Evolutionary conservation across 2,797 vertebrate species (phyloP), one percentile per base, ranked within the genome.

Genomic region (Silurus lanzhouensis): DNA sequence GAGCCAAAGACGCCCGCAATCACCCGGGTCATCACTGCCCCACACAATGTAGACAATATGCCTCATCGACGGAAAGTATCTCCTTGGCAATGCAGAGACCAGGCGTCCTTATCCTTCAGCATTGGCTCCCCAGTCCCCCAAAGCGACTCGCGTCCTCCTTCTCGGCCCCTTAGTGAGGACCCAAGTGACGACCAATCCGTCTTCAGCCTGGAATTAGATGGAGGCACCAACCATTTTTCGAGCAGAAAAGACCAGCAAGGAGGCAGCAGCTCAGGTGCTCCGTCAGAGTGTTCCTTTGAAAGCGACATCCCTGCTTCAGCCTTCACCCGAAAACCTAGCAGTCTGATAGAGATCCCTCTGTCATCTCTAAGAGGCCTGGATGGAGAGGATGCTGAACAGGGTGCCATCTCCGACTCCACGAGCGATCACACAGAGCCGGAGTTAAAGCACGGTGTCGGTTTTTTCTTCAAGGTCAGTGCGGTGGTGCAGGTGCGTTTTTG

Each of bases 21-120:
- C 25, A 96, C 96, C 0, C 94, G 97, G 77, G 94, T 97, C 55
- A 94, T 98, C 72, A 96, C 91, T 0, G 89, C 96, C 0, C 95
- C 94, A n/a, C 94, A 96, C 0, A 97, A 94, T 0, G 97, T 98
- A 6, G 97, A 98, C 93, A 95, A 91, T 31, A 95, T 98, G 6
- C 96, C 97, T 17, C 97, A 97, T 88, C 94, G 96, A 66, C 95
- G 97, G 76, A 96, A 96, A 79, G 95, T 94, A 80, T 96, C 94
- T 0, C 96, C 96, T 0, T 95, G 93, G 92, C 96, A 97, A 87
- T 95, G 93, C 84, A 94, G 95, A 2, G 93, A 97, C 67, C 97
- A 98, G 92, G 96, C 95, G 0, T 95, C 95, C 0, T 96, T 96
- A n/a, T 96, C 97, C n/a, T 95, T 98, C 91, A 96, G 94, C 88